phyloP scores from a whole-genome alignment of 2,888 invertebrate genomes.

The Chloroclystis v-ata region DNA sequence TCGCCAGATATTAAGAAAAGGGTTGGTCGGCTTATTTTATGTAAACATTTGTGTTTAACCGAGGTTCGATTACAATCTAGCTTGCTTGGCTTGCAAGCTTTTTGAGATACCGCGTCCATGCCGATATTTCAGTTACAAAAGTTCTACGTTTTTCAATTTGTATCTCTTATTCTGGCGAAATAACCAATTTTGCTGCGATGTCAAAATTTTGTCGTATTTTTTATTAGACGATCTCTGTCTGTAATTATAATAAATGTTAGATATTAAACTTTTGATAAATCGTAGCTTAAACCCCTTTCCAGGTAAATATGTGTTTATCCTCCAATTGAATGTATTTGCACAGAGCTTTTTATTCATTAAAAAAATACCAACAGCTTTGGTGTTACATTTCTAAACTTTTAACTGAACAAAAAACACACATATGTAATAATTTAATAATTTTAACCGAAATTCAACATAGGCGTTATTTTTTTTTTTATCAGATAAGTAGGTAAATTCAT shows the following conservation, averaged over 20 bases:
- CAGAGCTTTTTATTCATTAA: slow-evolving; percentile 19
- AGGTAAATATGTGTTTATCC: slow-evolving; percentile 20
- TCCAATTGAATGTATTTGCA: slow-evolving; percentile 21
- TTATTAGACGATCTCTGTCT: slow-evolving; percentile 10
- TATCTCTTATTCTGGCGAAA: slow-evolving; percentile 10
- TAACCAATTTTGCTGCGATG: slow-evolving; percentile 19
- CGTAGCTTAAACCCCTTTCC: slow-evolving; percentile 20
- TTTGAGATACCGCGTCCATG: too few relatives aligned
- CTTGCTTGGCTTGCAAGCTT: too few relatives aligned
- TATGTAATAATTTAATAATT: too few relatives aligned
- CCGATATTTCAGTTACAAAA: too few relatives aligned
- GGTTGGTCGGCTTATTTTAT: not conserved
- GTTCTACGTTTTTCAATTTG: too few relatives aligned
- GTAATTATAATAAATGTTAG: slow-evolving; percentile 4
- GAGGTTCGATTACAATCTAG: too few relatives aligned
- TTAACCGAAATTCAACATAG: too few relatives aligned
- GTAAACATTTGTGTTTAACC: too few relatives aligned
- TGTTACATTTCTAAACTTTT: not conserved
- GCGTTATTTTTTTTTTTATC: too few relatives aligned
- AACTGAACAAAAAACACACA: too few relatives aligned
- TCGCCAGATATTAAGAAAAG: slow-evolving; percentile 12
- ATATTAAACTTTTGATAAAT: slow-evolving; percentile 12
- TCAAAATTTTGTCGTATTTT: slow-evolving; percentile 18
- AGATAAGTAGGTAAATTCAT: too few relatives aligned
- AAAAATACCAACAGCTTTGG: too few relatives aligned